Conservation (phyloP, 2,888 invertebrate species). For the Spisula solida region DNA sequence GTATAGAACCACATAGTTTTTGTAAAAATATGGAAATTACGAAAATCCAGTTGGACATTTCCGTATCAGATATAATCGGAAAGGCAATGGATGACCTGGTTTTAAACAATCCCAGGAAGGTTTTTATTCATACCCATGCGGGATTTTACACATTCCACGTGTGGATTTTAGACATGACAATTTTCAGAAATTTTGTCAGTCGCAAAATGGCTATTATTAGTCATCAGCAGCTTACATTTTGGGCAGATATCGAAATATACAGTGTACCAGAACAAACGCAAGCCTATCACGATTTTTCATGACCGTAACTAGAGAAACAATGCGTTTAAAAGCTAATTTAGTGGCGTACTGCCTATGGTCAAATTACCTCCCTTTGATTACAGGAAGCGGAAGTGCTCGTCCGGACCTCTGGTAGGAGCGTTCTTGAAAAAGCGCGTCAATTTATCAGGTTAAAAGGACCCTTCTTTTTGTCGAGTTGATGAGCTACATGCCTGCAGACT, state of each 20-base stretch:
- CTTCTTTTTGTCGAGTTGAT: background rate
- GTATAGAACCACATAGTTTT: background rate
- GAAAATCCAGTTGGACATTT: too few species aligned
- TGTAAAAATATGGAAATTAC: too few species aligned
- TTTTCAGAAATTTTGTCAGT: background rate
- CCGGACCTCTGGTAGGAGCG: background rate
- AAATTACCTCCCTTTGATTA: background rate
- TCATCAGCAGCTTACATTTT: background rate
- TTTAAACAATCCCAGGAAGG: slow-evolving; percentile 19
- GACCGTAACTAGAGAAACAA: too few species aligned
- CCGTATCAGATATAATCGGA: background rate
- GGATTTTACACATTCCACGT: slow-evolving; percentile 10
- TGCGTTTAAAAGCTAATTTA: slow-evolving; percentile 3
- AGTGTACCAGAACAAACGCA: background rate
- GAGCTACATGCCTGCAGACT: background rate
- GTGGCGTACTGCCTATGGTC: background rate
- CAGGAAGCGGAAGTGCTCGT: slow-evolving; percentile 7
- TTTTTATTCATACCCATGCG: slow-evolving; percentile 24
- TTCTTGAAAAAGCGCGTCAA: slow-evolving; percentile 22
- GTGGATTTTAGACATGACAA: background rate
- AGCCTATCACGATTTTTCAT: background rate
- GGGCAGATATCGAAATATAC: background rate
- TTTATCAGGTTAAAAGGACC: background rate
- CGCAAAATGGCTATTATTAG: background rate
- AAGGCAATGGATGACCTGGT: slow-evolving; percentile 18